Evolutionary conservation across 2,113 vertebrate genomes (phyloP).

Genomic region (Pelobates fuscus): DNA sequence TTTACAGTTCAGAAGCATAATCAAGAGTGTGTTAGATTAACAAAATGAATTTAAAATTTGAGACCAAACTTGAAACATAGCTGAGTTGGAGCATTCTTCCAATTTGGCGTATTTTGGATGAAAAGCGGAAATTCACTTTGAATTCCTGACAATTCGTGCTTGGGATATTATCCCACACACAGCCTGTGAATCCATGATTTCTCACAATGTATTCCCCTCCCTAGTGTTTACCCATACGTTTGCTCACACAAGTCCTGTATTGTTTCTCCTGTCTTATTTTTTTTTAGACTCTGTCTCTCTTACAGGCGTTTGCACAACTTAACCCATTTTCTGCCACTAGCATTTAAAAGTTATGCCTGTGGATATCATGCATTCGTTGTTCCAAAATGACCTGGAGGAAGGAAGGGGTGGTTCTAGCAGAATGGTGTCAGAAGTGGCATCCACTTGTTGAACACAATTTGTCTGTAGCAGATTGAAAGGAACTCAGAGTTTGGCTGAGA

Average conservation of each 20-base stretch:
- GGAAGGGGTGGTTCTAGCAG: conserved; percentile 9
- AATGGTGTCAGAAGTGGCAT: conserved; percentile 23
- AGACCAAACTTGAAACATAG: too few relatives aligned
- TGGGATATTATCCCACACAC: too few relatives aligned
- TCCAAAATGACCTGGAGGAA: background rate
- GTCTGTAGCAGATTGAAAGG: background rate
- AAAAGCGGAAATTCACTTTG: too few relatives aligned
- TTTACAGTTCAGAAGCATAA: too few relatives aligned
- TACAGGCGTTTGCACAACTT: background rate
- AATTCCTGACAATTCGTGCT: too few relatives aligned
- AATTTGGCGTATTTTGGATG: too few relatives aligned
- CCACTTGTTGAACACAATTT: conserved; percentile 23
- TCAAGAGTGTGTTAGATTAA: too few relatives aligned
- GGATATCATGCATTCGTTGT: conserved; percentile 13
- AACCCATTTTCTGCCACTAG: background rate
- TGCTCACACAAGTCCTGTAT: background rate
- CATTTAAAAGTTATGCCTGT: background rate
- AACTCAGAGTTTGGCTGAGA: background rate
- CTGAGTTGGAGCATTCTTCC: too few relatives aligned
- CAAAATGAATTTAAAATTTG: too few relatives aligned
- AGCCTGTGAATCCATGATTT: too few relatives aligned
- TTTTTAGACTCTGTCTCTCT: background rate
- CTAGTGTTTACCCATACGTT: background rate
- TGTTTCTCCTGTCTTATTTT: too few relatives aligned
- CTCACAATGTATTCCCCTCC: too few relatives aligned